A percentile compares a stretch with the other conserved stretches of the same genome.
phyloP scores from a whole-genome alignment of 2,797 vertebrate genomes.

The Eremophila alpestris region DNA sequence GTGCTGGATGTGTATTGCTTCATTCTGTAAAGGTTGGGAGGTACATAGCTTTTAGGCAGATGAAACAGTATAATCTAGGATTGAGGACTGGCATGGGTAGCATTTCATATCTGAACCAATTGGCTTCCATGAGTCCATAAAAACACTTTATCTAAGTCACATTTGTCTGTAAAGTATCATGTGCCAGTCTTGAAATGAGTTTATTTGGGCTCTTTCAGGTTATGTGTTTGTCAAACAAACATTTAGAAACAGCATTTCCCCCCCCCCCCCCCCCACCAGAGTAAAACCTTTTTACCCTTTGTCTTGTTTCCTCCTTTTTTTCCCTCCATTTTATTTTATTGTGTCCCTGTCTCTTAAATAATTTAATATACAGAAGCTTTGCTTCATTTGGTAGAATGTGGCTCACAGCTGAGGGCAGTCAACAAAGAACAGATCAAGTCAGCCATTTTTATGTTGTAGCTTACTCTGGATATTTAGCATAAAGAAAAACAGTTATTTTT shows the following conservation, averaged over 20 bases:
- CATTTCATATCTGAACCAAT: background rate
- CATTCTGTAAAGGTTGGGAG: background rate
- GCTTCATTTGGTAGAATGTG: conserved; percentile 9
- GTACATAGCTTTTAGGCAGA: background rate
- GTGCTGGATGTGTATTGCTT: background rate
- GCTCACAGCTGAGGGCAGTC: conserved; percentile 37
- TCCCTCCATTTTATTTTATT: background rate
- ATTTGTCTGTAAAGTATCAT: background rate
- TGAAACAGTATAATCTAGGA: background rate
- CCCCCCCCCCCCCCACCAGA: accelerated
- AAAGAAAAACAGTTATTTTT: background rate
- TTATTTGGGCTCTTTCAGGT: background rate
- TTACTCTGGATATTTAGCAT: background rate
- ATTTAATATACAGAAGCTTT: background rate
- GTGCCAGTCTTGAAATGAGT: background rate
- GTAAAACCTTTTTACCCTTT: background rate
- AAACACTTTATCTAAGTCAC: background rate
- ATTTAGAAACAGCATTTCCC: background rate
- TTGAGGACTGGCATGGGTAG: background rate
- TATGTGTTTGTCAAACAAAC: background rate
- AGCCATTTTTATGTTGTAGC: background rate
- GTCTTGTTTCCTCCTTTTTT: background rate
- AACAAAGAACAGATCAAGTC: conserved; percentile 2
- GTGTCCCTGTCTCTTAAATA: conserved; percentile 12
- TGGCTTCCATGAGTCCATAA: background rate